Evolutionary conservation across 2,888 invertebrate genomes (phyloP), one percentile per base, ranked within the genome.

Genomic region (Hybos culiciformis): DNA sequence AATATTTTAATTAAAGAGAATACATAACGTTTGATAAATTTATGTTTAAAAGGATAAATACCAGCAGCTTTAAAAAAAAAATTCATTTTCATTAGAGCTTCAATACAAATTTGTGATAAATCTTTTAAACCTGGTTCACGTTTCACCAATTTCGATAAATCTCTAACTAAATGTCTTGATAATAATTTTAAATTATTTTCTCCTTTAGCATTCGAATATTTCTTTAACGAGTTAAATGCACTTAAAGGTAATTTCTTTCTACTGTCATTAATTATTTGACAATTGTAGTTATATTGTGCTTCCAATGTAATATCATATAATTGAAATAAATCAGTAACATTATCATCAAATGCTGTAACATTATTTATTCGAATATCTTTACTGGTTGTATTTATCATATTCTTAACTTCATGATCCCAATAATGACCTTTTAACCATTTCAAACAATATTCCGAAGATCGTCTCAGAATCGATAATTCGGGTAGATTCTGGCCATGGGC

Each of bases 401-500:
- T 49, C 5, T 52, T 50, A 1, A 45, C 44, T 18, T 64, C 61
- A 0, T 53, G 48, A 3, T 50, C 46, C 66, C 66, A 67, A 44
- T 64, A 67, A 42, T 56, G 65, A 1, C 52, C 54, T 6, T 57
- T 55, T n/a, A 67, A 38, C 66, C 66, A 67, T 1, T 54, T 52
- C 9, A 65, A 15, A 33, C 64, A 66, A 40, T 60, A 60, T 1
- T 49, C 45, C 1, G 61, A 54, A 1, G 62, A 57, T 15, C 48
- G 48, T 0, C 62, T 56, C 5, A 66, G 46, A 2, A 66, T 51
- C 4, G 56, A 49, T 1, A 59, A 42, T 0, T 62, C 56, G 0
- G 66, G 66, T 38, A 63, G 45, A 3, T 50, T 51, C 24, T 62
- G 62, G 1, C 66, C 66, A 43, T 67, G 66, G 0, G 66, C 59